Evolutionary conservation across 2,797 vertebrate species (phyloP), one percentile per base, ranked within the genome.

Genomic region (Monodelphis domestica): DNA sequence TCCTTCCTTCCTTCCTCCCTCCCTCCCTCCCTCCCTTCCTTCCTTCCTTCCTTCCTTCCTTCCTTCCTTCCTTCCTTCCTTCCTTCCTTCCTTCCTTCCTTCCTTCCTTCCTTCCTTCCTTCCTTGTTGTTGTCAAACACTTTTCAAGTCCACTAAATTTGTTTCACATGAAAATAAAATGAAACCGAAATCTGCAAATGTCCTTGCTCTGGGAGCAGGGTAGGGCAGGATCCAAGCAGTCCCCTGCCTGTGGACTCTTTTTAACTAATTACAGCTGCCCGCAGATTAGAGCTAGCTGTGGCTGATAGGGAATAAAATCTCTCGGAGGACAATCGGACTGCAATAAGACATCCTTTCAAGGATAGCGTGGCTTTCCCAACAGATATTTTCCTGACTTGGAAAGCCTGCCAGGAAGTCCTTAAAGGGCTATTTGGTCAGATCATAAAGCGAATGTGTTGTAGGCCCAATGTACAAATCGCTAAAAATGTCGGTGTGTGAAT

Each of bases 131-230:
- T 30, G 29, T 29, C 59, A 59, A 92, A 54, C 56, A 54, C 33
- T 93, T 96, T 94, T 96, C 29, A 92, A 94, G 50, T 90, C n/a
- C 91, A n/a, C 38, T 57, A 94, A 95, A 91, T 94, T 94, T 91
- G 87, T 95, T 96, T 91, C 93, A 38, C 93, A 94, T 96, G 94
- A 95, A 96, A 95, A 92, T 91, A 90, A 95, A 96, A 91, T 55
- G 45, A 21, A 95, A 94, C 89, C 90, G 59, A 92, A 59, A 90
- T 94, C 26, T 91, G 91, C 96, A 96, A 96, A 95, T 93, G 56
- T 90, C 96, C 93, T 94, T 93, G 57, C 92, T 96, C 51, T 84
- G 59, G 92, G 89, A 70, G 52, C 91, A 45, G 91, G 12, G 56
- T 92, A 96, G 53, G 89, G 29, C 54, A 95, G 95, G 92, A 94